Conservation (phyloP, 2,797 vertebrate species). For the Picus viridis region DNA sequence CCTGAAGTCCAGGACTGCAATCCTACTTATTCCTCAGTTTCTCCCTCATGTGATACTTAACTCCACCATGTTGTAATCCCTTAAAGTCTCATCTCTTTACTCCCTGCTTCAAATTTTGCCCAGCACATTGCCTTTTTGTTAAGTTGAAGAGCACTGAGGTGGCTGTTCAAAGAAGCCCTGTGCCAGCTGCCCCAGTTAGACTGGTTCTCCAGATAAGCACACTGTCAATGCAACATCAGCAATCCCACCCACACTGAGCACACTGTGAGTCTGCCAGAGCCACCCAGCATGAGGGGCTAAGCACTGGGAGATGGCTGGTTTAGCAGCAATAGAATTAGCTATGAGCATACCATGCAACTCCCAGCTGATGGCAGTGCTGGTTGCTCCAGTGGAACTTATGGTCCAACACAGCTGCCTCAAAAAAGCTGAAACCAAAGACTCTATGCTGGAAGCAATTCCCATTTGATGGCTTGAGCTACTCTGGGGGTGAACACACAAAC, state of each 20-base stretch:
- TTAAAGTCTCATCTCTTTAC: not conserved
- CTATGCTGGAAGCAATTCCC: rapidly evolving
- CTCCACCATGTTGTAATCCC: too few relatives aligned
- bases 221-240: rapidly evolving
- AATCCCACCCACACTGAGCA: rapidly evolving
- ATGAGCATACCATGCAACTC: rapidly evolving
- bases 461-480: not conserved
- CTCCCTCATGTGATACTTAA: too few relatives aligned
- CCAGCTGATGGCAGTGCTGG: rapidly evolving
- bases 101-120: not conserved
- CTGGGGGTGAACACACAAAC: not conserved
- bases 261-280: rapidly evolving
- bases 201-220: not conserved
- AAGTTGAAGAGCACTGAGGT: not conserved
- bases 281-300: not conserved
- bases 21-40: too few relatives aligned
- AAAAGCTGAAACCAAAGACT: not conserved
- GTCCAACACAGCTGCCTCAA: not conserved
- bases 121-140: not conserved
- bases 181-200: rapidly evolving
- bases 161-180: not conserved
- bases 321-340: not conserved
- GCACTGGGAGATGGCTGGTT: not conserved
- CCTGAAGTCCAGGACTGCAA: too few relatives aligned
- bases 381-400: rapidly evolving